Conservation (phyloP, 2,113 vertebrate species). For the Panurus biarmicus region DNA sequence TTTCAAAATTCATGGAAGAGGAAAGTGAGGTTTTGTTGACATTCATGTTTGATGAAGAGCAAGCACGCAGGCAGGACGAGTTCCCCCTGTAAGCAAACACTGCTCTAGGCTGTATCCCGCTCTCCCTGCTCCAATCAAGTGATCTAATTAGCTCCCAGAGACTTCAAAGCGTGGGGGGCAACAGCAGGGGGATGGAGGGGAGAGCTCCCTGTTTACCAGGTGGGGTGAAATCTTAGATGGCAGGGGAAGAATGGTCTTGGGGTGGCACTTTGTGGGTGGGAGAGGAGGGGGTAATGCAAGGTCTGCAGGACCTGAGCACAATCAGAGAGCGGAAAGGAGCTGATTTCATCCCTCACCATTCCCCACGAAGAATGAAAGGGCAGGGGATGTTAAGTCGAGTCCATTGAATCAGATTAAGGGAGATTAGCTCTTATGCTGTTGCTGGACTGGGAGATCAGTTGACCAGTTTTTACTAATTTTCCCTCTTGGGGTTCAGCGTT, state of each 20-base stretch:
- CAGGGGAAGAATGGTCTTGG: neutral
- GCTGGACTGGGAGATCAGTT: neutral
- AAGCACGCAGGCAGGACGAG: neutral
- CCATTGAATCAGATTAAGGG: constrained; percentile 12
- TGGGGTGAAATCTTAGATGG: neutral
- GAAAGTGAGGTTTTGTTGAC: constrained; percentile 63
- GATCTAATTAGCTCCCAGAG: constrained; percentile 10
- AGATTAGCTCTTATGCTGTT: neutral
- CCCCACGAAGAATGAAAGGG: constrained; percentile 11
- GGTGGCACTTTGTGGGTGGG: neutral
- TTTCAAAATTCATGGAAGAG: constrained; percentile 65
- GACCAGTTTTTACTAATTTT: constrained; percentile 18
- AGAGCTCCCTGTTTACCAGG: neutral
- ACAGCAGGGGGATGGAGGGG: neutral
- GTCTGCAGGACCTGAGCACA: neutral
- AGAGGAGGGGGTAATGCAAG: neutral
- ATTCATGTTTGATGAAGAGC: constrained; percentile 69
- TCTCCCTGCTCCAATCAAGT: neutral
- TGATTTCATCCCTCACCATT: constrained; percentile 18
- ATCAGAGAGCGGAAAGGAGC: neutral
- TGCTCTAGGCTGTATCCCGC: constrained; percentile 1
- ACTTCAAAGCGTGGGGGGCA: neutral
- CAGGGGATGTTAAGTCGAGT: constrained; percentile 11
- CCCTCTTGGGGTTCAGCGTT: constrained; percentile 23
- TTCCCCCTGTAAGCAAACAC: constrained; percentile 33